Evolutionary conservation across 2,888 invertebrate species (phyloP), one percentile per base, ranked within the genome.

Genomic region (Pyralis farinalis): DNA sequence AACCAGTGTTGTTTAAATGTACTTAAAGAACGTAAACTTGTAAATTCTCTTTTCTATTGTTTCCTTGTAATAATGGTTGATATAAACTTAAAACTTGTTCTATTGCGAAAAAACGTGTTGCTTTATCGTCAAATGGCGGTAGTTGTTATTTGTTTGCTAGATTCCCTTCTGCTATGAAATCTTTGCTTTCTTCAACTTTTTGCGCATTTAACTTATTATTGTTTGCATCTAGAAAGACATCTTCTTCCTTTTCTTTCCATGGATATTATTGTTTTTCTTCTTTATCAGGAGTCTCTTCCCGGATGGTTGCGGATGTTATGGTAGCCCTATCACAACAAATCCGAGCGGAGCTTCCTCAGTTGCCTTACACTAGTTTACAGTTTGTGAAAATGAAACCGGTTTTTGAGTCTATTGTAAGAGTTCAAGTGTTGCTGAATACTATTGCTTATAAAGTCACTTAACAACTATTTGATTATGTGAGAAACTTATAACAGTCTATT

Each of bases 21-120:
- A 87, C 82, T 86, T 60, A 88, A 89, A 80, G 63, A 88, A 89
- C 80, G 72, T 44, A 86, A 84, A 83, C 70, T 63, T 68, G 83
- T 86, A 88, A 89, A 80, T 81, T 72, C 73, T 88, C 86, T 85
- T 88, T 89, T 85, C 90, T 90, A 90, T 90, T 88, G 90, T 71
- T 86, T 85, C 63, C 71, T 84, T 78, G 76, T 88, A 86, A 89
- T 87, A 90, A 89, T 85, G 83, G 83, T 90, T 88, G 90, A 89
- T 90, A 88, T 89, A 88, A 90, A 90, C 79, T 73, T 80, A 90
- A 90, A 90, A 90, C 89, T 89, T 87, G 90, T 89, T 89, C 90
- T 90, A 90, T 90, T 90, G 90, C 90, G 88, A 90, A 90, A 90
- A 90, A 90, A 89, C 87, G 87, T 85, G 82, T 86, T 88, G 76